Conservation (phyloP, 2,113 vertebrate genomes). For the Arenaria interpres region DNA sequence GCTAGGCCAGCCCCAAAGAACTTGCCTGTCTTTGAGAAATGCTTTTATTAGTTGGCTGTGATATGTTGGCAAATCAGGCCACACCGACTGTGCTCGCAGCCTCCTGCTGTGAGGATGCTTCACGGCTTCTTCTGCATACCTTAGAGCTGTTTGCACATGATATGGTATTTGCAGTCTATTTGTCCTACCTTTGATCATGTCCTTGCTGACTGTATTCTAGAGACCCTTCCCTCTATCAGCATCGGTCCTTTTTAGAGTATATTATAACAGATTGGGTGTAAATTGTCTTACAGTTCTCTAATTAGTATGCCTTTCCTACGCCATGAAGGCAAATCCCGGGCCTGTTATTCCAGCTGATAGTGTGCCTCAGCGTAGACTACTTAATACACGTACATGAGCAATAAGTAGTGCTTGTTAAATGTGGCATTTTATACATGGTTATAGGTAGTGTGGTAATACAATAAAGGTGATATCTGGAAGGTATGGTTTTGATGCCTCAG, state of each 20-base stretch:
- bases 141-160: constrained; percentile 23
- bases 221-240: background rate
- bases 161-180: background rate
- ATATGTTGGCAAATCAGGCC: constrained; percentile 14
- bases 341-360: background rate
- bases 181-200: constrained; percentile 47
- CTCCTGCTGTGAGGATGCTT: constrained; percentile 17
- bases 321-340: background rate
- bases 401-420: background rate
- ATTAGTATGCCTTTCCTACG: background rate
- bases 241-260: background rate
- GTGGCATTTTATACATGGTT: background rate
- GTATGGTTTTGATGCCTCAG: background rate
- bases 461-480: background rate
- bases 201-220: background rate
- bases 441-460: background rate
- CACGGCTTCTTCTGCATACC: background rate
- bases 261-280: background rate
- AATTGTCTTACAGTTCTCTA: background rate
- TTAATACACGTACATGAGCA: background rate
- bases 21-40: constrained; percentile 23
- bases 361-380: background rate
- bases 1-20: constrained; percentile 5
- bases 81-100: background rate
- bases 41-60: constrained; percentile 20